Conservation (phyloP, 2,113 vertebrate species). For the Pachycephala philippinensis region DNA sequence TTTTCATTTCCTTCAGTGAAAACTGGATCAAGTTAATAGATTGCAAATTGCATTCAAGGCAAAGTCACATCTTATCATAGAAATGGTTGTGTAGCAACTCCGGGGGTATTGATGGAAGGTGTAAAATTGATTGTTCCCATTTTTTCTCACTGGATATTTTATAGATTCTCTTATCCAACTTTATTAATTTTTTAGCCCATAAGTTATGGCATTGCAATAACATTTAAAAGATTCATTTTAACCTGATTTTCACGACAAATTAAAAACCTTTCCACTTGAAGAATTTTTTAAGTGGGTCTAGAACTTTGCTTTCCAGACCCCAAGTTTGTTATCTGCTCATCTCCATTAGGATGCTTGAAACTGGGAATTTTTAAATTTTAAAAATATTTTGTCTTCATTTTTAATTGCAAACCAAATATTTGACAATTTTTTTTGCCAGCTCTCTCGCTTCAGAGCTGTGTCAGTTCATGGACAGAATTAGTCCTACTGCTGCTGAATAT, state of each 20-base stretch:
- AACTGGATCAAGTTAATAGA: slow-evolving; percentile 23
- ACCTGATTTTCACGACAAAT: background rate
- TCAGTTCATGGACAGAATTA: background rate
- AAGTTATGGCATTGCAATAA: background rate
- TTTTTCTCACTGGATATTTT: background rate
- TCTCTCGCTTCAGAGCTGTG: background rate
- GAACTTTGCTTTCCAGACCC: background rate
- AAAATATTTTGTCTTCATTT: background rate
- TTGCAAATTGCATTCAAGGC: background rate
- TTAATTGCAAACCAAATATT: background rate
- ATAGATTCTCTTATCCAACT: background rate
- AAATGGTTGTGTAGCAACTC: background rate
- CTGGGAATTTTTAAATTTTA: background rate
- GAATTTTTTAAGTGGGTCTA: background rate
- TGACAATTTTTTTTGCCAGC: background rate
- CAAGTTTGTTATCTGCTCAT: no score
- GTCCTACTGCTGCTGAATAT: background rate
- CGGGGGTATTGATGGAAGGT: background rate
- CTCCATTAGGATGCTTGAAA: background rate
- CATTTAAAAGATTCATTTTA: background rate
- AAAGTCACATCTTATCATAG: background rate
- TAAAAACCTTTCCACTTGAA: background rate
- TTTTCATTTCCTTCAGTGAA: background rate
- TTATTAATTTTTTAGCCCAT: background rate
- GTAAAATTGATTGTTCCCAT: background rate